phyloP scores from a whole-genome alignment of 2,888 invertebrate species.

The Lasiommata megera region DNA sequence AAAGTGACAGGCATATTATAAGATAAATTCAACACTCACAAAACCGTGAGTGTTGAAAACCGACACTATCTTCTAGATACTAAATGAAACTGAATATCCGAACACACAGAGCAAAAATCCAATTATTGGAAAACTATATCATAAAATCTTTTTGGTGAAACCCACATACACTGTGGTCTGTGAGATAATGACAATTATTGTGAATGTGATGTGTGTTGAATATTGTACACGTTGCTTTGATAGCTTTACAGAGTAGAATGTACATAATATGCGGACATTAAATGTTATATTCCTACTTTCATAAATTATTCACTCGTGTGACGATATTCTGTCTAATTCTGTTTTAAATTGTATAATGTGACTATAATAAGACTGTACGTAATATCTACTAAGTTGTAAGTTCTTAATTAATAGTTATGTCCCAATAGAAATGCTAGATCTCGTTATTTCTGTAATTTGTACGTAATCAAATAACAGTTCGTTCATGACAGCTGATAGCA shows the following conservation, averaged over 20 bases:
- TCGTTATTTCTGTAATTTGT: constrained; percentile 58
- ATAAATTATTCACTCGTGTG: constrained; percentile 18
- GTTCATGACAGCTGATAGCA: not conserved
- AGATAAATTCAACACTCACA: too few relatives aligned
- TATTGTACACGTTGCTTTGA: constrained; percentile 21
- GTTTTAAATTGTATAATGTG: constrained; percentile 50
- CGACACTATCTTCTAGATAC: too few relatives aligned
- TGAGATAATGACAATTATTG: not conserved
- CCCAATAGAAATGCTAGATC: constrained; percentile 71
- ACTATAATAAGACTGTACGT: constrained; percentile 70
- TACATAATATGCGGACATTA: constrained; percentile 25
- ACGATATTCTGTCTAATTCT: constrained; percentile 26
- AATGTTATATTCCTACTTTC: constrained; percentile 23
- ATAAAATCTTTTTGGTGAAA: not conserved
- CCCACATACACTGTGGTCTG: not conserved
- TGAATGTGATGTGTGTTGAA: not conserved
- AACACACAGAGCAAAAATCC: too few relatives aligned
- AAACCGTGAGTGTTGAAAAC: too few relatives aligned
- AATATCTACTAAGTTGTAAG: constrained; percentile 35
- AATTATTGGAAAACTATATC: too few relatives aligned
- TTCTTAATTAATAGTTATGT: constrained; percentile 36
- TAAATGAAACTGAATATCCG: too few relatives aligned
- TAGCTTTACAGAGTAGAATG: constrained; percentile 28
- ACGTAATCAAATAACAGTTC: constrained; percentile 36
- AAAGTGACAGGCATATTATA: too few relatives aligned